phyloP scores from a whole-genome alignment of 2,888 invertebrate genomes.

The Eupithecia vulgata region DNA sequence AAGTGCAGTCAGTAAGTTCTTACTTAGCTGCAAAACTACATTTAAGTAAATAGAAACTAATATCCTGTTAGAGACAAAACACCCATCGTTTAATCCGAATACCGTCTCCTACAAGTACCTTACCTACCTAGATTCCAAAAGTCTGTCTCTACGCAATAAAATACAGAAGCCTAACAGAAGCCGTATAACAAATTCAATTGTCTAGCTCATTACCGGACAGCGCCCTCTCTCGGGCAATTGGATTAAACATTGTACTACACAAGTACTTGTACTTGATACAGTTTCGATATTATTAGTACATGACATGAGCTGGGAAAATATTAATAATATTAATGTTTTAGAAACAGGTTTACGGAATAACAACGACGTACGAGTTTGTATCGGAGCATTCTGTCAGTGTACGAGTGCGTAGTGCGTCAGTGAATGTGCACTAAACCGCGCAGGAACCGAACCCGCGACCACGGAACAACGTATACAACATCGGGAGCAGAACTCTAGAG shows the following conservation, averaged over 20 bases:
- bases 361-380: background rate
- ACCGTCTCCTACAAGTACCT: background rate
- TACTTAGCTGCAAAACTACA: no score
- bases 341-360: background rate
- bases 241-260: constrained; percentile 1
- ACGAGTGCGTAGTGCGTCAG: background rate
- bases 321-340: background rate
- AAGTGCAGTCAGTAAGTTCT: no score
- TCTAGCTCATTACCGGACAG: constrained; percentile 26
- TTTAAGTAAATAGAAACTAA: no score
- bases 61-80: background rate
- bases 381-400: background rate
- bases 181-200: constrained; percentile 6
- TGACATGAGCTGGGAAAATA: background rate
- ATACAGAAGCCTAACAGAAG: constrained; percentile 24
- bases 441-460: background rate
- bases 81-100: background rate
- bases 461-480: background rate
- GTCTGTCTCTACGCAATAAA: constrained; percentile 15
- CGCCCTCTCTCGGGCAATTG: constrained; percentile 1
- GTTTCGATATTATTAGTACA: background rate
- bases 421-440: background rate
- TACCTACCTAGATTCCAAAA: background rate
- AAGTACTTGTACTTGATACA: background rate
- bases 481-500: no score